Evolutionary conservation across 2,888 invertebrate genomes (phyloP), one percentile per base, ranked within the genome.

Genomic region (Suillia variegata): DNA sequence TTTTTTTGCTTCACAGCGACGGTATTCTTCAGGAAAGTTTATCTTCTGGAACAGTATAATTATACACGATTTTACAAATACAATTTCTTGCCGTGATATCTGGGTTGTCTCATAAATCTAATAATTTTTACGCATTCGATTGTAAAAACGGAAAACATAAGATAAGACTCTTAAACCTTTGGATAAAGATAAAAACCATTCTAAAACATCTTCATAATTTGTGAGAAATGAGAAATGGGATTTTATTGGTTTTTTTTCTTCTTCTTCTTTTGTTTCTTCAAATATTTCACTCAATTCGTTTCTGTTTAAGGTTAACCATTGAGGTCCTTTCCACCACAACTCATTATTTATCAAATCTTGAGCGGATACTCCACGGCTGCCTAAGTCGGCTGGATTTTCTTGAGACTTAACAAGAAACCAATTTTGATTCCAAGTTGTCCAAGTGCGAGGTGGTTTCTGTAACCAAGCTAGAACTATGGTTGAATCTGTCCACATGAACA

Each of bases 371-470:
- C 62, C 57, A 31, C 62, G 54, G n/a, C 45, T 50, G 17, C 42
- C 52, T 2, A 56, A 13, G 22, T 64, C 61, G 2, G 58, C 61
- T 1, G n/a, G n/a, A n/a, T n/a, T n/a, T n/a, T n/a, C n/a, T n/a
- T 47, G 21, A 13, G 59, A 57, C 1, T 49, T n/a, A 2, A 62
- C 61, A 38, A 62, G 59, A 12, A 34, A 55, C 61, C 62, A 61
- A 18, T 51, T 13, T 10, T 34, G 4, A 20, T 3, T 31, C 21
- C 26, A 24, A 15, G 54, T n/a, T 20, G n/a, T n/a, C n/a, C n/a
- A n/a, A n/a, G n/a, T n/a, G n/a, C n/a, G n/a, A n/a, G n/a, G n/a
- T n/a, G n/a, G n/a, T n/a, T n/a, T n/a, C n/a, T n/a, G n/a, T n/a
- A n/a, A n/a, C n/a, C n/a, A n/a, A n/a, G n/a, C n/a, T n/a, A n/a